Conservation (phyloP, 2,113 vertebrate species). For the Oreochromis tanganicae region DNA sequence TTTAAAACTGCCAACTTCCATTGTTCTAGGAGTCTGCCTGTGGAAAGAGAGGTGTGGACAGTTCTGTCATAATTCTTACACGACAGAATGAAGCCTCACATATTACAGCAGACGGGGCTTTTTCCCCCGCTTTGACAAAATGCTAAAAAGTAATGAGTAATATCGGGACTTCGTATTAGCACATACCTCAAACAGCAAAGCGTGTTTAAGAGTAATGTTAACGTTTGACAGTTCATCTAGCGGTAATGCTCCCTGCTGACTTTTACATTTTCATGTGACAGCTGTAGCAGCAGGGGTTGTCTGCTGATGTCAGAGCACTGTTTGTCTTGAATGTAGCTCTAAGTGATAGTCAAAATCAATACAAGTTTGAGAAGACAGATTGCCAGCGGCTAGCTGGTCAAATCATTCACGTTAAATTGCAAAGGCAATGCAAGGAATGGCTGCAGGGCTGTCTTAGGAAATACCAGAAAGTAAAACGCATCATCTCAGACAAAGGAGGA, state of each 20-base stretch:
- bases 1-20: background rate
- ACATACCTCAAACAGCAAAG: conserved; percentile 1
- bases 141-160: background rate
- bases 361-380: background rate
- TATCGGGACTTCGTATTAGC: background rate
- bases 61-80: background rate
- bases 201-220: background rate
- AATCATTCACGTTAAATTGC: conserved; percentile 5
- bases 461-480: background rate
- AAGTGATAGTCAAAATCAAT: conserved; percentile 7
- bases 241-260: background rate
- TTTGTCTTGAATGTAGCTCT: background rate
- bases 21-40: background rate
- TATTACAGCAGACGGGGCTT: background rate
- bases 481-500: background rate
- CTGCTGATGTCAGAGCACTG: background rate
- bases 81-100: background rate
- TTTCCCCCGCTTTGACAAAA: background rate
- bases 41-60: background rate
- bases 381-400: background rate
- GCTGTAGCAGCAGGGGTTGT: background rate
- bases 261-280: conserved; percentile 6
- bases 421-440: background rate
- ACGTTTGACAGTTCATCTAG: background rate
- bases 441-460: background rate